Percentiles rank a stretch among this genome's conserved stretches.
Evolutionary conservation across 2,797 vertebrate species (phyloP).

Genomic region (Toxotes lorentzi): DNA sequence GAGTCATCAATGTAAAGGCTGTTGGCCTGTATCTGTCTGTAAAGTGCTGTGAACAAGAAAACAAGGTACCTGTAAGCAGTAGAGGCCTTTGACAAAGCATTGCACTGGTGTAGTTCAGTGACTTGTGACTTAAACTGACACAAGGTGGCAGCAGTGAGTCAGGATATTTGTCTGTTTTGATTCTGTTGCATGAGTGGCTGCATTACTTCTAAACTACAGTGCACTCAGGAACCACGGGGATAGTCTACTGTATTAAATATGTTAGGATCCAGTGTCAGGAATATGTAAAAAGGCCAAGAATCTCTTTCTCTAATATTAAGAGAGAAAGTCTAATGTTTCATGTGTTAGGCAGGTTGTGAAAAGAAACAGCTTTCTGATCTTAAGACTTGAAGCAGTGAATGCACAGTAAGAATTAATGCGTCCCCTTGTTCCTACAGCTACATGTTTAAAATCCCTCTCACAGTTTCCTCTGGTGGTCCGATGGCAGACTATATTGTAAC

Average conservation of each 20-base stretch:
- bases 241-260: slow-evolving; percentile 3
- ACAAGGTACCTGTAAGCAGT: not conserved
- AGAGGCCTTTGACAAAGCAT: not conserved
- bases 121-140: slow-evolving; percentile 33
- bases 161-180: slow-evolving; percentile 14
- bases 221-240: not conserved
- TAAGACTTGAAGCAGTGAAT: slow-evolving; percentile 44
- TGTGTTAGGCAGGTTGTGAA: slow-evolving; percentile 6
- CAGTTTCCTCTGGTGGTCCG: slow-evolving; percentile 70
- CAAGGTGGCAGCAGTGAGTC: slow-evolving; percentile 77
- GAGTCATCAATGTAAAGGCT: not conserved
- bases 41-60: not conserved
- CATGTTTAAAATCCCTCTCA: slow-evolving; percentile 24
- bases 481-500: slow-evolving; percentile 67
- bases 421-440: slow-evolving; percentile 40
- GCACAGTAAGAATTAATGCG: slow-evolving; percentile 44
- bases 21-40: not conserved
- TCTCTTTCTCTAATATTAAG: not conserved
- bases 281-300: not conserved
- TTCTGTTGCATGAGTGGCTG: slow-evolving; percentile 2
- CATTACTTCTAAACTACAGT: slow-evolving; percentile 4
- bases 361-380: slow-evolving; percentile 15
- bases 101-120: not conserved
- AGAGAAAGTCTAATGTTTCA: not conserved
- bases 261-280: not conserved